phyloP scores from a whole-genome alignment of 2,797 vertebrate species.

The Furcifer pardalis region DNA sequence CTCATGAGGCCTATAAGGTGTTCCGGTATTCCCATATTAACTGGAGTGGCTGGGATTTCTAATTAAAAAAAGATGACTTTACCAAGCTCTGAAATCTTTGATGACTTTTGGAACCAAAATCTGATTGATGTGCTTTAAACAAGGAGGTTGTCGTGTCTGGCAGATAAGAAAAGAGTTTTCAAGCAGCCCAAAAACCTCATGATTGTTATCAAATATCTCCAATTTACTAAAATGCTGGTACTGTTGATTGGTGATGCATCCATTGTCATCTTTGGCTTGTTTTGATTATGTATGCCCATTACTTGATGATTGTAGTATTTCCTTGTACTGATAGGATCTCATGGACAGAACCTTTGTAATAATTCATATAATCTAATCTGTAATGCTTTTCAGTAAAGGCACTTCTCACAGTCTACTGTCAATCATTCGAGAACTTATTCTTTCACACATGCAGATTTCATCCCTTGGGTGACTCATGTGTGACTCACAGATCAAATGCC shows the following conservation, averaged over 20 bases:
- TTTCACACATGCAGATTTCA: not conserved
- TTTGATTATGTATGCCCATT: not conserved
- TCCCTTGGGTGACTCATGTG: not conserved
- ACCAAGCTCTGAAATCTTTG: not conserved
- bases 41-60: too few species aligned
- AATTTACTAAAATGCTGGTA: not conserved
- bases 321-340: not conserved
- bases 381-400: not conserved
- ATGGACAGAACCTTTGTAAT: not conserved
- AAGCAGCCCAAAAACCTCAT: not conserved
- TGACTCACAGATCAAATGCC: not conserved
- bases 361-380: not conserved
- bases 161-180: not conserved
- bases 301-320: not conserved
- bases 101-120: not conserved
- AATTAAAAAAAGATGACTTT: too few species aligned
- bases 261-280: not conserved
- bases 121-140: not conserved
- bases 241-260: not conserved
- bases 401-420: not conserved
- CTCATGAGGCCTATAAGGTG: too few species aligned
- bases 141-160: not conserved
- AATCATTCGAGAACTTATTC: not conserved
- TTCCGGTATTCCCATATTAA: too few species aligned
- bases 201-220: not conserved